Conservation (phyloP, 1,140 invertebrate species). For the Plutomurus gul region DNA sequence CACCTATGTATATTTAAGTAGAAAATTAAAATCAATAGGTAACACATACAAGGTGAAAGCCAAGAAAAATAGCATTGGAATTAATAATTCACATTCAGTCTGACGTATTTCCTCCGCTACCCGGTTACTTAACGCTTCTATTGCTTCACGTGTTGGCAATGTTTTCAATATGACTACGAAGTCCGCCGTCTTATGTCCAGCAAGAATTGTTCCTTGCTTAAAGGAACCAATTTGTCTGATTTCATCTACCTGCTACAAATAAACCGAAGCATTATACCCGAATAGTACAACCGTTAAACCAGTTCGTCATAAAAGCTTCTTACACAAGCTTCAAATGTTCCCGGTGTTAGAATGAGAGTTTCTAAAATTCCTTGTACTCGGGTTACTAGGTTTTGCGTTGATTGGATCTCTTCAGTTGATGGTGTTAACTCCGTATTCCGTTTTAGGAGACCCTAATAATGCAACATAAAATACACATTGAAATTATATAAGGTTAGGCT, state of each 20-base stretch:
- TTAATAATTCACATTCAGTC: conserved; percentile 50
- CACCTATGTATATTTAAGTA: too few relatives aligned
- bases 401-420: conserved; percentile 82
- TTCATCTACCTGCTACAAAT: conserved; percentile 30
- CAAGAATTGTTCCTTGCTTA: conserved; percentile 97
- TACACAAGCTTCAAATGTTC: conserved; percentile 93
- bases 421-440: conserved; percentile 88
- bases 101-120: conserved; percentile 75
- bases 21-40: not conserved
- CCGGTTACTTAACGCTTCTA: conserved; percentile 87
- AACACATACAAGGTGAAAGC: not conserved
- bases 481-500: not conserved
- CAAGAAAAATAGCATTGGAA: not conserved
- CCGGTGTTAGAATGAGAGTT: conserved; percentile 89
- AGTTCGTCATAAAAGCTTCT: too few relatives aligned
- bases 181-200: conserved; percentile 92
- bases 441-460: conserved; percentile 78
- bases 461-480: not conserved
- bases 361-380: conserved; percentile 91
- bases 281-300: too few relatives aligned
- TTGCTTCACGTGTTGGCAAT: conserved; percentile 91
- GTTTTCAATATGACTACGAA: conserved; percentile 98
- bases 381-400: conserved; percentile 88
- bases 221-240: conserved; percentile 23
- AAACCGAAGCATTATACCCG: too few relatives aligned